Base-by-base conservation (phyloP, 2,888 invertebrate species). In the Lysandra bellargus region DNA sequence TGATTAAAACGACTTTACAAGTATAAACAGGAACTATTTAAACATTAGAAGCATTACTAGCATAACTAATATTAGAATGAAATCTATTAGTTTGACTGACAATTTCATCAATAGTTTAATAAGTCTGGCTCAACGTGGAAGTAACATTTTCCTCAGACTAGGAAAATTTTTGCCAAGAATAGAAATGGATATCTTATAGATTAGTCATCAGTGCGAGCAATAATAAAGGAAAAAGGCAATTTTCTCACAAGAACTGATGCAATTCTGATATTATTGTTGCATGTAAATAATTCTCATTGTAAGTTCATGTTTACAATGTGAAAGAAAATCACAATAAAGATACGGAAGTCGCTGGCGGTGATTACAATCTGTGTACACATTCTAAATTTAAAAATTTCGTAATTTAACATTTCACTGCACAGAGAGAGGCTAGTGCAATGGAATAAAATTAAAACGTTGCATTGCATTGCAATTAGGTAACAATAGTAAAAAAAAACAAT, bases 161-260 rank as follows among this genome's bases (percentile, higher is more conserved):
- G 74, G 53, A 76, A 76, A 53, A 53, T 44, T n/a, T 30, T 30
- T 30, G 44, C 76, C 33, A 33, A 53, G 53, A 23, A 76, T 53
- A 76, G 49, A 76, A 33, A 30, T 53, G 4, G 57, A 57, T 76
- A 30, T 30, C 30, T 30, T 17, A 75, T 30, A 49, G 33, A 79
- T 79, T 79, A 79, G 64, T 79, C 75, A 61, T 75, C 72, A 78
- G 78, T 60, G 61, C 75, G 61, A 75, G 79, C 75, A 64, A 73
- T 61, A 81, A 80, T 81, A 81, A 81, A 81, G 82, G 83, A 83
- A 83, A 83, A 83, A 81, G 82, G 82, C 82, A 82, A 83, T 83
- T 83, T 83, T 83, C 83, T 83, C 82, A 83, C 80, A 83, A 82
- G 81, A 82, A 80, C 76, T 81, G 83, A 83, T 83, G 82, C 82